Conservation (phyloP, 2,797 vertebrate species). For the Pantherophis alleghaniensis region DNA sequence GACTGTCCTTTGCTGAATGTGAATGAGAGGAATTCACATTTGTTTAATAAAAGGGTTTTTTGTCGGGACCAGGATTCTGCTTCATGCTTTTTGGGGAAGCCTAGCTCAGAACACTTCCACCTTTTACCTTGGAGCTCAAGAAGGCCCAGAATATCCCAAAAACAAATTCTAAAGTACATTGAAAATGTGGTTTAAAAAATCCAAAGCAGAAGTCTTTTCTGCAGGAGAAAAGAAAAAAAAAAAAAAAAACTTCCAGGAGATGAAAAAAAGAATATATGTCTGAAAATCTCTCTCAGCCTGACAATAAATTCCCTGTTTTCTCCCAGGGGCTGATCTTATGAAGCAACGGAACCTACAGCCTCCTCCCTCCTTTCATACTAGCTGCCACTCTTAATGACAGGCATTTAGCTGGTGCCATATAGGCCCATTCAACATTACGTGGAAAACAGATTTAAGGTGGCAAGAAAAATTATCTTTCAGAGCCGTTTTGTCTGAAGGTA, state of each 20-base stretch:
- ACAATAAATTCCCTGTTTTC: background rate
- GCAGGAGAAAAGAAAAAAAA: too few species aligned
- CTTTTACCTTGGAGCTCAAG: background rate
- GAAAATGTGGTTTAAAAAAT: background rate
- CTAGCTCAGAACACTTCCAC: background rate
- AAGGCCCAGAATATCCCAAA: background rate
- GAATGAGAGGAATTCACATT: too few species aligned
- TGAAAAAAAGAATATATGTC: background rate
- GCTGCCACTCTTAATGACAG: background rate
- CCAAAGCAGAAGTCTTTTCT: background rate
- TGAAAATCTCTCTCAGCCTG: background rate
- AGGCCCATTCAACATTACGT: background rate
- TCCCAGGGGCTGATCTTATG: background rate
- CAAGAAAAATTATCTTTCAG: constrained; percentile 28
- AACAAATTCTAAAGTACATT: background rate
- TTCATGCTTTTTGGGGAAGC: too few species aligned
- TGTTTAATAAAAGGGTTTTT: too few species aligned
- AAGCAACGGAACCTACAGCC: background rate
- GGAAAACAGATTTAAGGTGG: constrained; percentile 12
- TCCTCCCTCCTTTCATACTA: background rate
- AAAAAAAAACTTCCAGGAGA: background rate
- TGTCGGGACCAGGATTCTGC: too few species aligned
- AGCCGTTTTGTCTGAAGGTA: constrained; percentile 46
- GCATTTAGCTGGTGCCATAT: background rate
- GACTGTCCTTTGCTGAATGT: too few species aligned